Evolutionary conservation across 2,113 vertebrate genomes (phyloP), one percentile per base, ranked within the genome.

Genomic region (Epinephelus fuscoguttatus): DNA sequence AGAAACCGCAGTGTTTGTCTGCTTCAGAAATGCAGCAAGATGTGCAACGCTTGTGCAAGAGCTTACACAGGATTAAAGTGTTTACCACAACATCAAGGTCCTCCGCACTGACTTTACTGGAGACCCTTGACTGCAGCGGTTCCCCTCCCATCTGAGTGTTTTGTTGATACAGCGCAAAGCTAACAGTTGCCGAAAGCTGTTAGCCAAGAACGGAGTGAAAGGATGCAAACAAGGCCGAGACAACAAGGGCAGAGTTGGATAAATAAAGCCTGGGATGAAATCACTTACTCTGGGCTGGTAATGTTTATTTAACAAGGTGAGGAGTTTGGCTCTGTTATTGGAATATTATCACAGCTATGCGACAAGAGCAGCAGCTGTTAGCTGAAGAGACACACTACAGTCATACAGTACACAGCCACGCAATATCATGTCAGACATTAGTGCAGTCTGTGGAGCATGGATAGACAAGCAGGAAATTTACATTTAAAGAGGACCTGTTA

Each of bases 31-130:
- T 64, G 85, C 81, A 85, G 87, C 57, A 86, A 83, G 87, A 86
- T 82, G 52, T 80, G 68, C 75, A 75, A 67, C 27, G 92, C 84
- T 91, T 89, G 89, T 83, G 84, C 63, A 73, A 83, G 81, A 85
- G 89, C 88, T 94, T 94, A 93, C 82, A 76, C 60, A 5, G 91
- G 89, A 94, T 95, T 94, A 93, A 91, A 91, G 88, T 94, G 92
- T 95, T 94, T 93, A 94, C 91, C 70, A 78, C 90, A 88, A 93
- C 90, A 89, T 89, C 86, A 88, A 89, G 89, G 89, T 92, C 85
- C 89, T 84, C 85, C 56, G 76, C 83, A 30, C 80, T 78, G 82
- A 82, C 90, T 86, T 87, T 77, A 71, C 79, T 66, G 57, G 55
- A 88, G 84, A 88, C 80, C 87, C 80, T 84, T 78, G 47, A 80